Base-by-base conservation (phyloP, 2,797 vertebrate genomes). In the Sebastes ruberrimus region DNA sequence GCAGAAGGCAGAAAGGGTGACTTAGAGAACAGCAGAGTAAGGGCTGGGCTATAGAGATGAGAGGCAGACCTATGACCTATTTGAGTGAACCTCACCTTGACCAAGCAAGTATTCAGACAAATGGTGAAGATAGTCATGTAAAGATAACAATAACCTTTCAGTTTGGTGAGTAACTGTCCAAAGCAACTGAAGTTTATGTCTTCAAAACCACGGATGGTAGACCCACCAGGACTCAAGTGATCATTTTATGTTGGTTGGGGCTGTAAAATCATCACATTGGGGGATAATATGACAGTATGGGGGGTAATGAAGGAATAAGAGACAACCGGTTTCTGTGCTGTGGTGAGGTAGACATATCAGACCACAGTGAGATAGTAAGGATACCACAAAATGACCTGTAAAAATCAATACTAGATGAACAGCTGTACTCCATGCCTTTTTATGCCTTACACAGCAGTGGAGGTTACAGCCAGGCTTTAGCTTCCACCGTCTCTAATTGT, bases 1-100 rank as follows among this genome's bases (percentile, higher is more conserved):
- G 71, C 81, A 71, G 59, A 82, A 84, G 82, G 61, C 33, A 73
- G 57, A 72, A 62, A 82, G 63, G 64, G 63, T 84, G 78, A 84
- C 59, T 84, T 82, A 65, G 63, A 81, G 23, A 78, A 81, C 71
- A 79, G 78, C 78, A 81, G 55, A 27, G 60, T 79, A 64, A 56
- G 89, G 85, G 78, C 74, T 79, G 68, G 67, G 53, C 13, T 46
- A 46, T 35, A 11, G 18, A 57, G 33, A 71, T 62, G 25, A 77
- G 70, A 77, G 27, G 53, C 42, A 73, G 38, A 73, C 46, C 66
- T 60, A 57, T 35, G 55, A 66, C 30, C 78, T 60, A 27, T 69
- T 46, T 70, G 57, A 73, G 11, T 60, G 27, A 69, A 75, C 55
- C 18, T 64, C 60, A 75, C 32, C 53, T 63, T 77, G 61, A 57